Base-by-base conservation (phyloP, 2,797 vertebrate genomes). In the Geotrypetes seraphini region DNA sequence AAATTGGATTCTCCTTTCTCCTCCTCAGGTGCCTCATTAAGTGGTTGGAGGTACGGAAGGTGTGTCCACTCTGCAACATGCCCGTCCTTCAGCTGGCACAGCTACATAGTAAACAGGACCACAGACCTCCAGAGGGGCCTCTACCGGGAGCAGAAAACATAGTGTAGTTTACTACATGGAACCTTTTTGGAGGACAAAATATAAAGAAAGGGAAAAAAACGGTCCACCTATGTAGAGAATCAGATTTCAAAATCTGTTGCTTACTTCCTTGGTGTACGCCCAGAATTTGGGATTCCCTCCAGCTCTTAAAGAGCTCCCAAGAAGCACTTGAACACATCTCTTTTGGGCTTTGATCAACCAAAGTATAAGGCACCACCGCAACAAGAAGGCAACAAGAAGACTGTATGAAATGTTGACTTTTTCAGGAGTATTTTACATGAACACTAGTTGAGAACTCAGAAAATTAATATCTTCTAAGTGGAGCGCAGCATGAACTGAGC, bases 31-130 rank as follows among this genome's bases (percentile, higher is more conserved):
- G 95, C 85, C 94, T 99, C 83, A 96, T 97, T 67, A 99, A 97
- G 60, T 99, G 95, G 95, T 60, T 99, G 85, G 95, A 99, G 73
- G 94, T 97, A 62, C 89, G 95, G 36, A 99, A 99, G 68, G 93
- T 97, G 33, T 99, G 95, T 49, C 95, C 95, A 2, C 79, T 99
- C 28, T 97, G 95, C 79, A 99, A 99, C 82, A 97, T 94, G 87
- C 92, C 94, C 0, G 95, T 99, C 33, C 65, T 97, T 43, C 94
- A 97, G 78, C 72, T 97, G 37, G 95, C 93, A 5, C 92, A 97
- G 59, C 76, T 97, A 60, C 93, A 95, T 14, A 66, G 68, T 54
- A 75, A 78, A 39, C 80, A 73, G 43, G 79, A 79, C 14, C 75
- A 46, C 1, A 77, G 71, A 11, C 86, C 82, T 7, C 74, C 78